Base-by-base conservation (phyloP, 2,888 invertebrate genomes). In the Thymelicus lineola region DNA sequence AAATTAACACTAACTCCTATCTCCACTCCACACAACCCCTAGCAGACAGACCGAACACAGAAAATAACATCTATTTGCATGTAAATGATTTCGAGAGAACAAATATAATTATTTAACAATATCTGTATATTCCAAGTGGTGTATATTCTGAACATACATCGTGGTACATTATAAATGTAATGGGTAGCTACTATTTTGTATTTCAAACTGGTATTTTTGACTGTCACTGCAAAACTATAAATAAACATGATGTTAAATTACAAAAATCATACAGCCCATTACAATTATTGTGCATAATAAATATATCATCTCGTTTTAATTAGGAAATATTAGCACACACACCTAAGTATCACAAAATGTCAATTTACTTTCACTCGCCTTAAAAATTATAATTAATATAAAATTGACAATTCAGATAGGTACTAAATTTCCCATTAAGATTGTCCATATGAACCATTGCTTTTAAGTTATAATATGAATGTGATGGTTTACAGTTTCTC, bases 1-100 rank as follows among this genome's bases (percentile, higher is more conserved):
- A 79, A 77, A 71, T 67, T 53, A 61, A 59, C 36, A 58, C 70
- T 69, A 70, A 59, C 64, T 38, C 15, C 70, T 70, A 70, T 17
- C 42, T 70, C 46, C 69, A 69, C 42, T 70, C 46, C 69, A 69
- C 63, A 38, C 69, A 48, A 69, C 53, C n/a, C 57, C 62, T 68
- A 63, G 61, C 57, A 57, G 57, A 55, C 45, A 66, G 35, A 35
- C 10, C 48, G 7, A 57, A 68, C 57, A 63, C 35, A 15, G 15
- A 53, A 67, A 61, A 45, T 0, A 61, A 28, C 12, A 55, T 36
- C n/a, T 57, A 57, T 36, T 36, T 36, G 36, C n/a, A 57, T 50
- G 20, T 42, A 42, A 42, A 53, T 9, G 20, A 50, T 20, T 50
- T 15, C 2, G 15, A 6, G 10, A 17, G 50, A 50, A 50, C 2